Conservation (phyloP, 2,888 invertebrate genomes). For the Cryptocheilus praepositus region DNA sequence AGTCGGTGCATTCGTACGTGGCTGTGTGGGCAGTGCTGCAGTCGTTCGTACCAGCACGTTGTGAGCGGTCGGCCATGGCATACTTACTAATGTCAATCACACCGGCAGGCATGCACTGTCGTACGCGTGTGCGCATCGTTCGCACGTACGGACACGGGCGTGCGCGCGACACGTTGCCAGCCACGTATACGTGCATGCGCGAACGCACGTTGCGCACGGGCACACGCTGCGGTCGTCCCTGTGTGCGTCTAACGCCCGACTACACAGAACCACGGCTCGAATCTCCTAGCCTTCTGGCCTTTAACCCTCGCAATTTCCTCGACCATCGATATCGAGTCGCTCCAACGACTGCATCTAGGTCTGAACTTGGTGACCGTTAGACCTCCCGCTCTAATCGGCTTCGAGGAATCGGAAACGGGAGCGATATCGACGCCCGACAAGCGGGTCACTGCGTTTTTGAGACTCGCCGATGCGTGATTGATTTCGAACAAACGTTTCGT, state of each 20-base stretch:
- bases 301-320: conserved; percentile 56
- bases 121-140: conserved; percentile 31
- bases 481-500: too few species aligned
- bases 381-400: background rate
- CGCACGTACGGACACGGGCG: conserved; percentile 14
- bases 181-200: background rate
- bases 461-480: too few species aligned
- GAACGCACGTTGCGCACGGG: conserved; percentile 18
- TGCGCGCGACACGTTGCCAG: conserved; percentile 6
- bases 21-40: conserved; percentile 65
- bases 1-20: conserved; percentile 52
- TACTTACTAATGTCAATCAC: conserved; percentile 75
- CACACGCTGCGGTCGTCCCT: too few species aligned
- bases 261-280: too few species aligned
- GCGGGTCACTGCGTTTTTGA: too few species aligned
- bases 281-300: conserved; percentile 49
- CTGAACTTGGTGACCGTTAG: conserved; percentile 5
- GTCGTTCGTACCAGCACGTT: conserved; percentile 67
- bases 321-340: conserved; percentile 48
- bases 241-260: background rate
- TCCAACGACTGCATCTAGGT: conserved; percentile 33
- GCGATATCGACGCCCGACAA: background rate
- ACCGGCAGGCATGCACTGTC: conserved; percentile 69
- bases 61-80: conserved; percentile 74
- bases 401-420: background rate